phyloP scores from a whole-genome alignment of 1,140 invertebrate species.

The Drosophila repleta region DNA sequence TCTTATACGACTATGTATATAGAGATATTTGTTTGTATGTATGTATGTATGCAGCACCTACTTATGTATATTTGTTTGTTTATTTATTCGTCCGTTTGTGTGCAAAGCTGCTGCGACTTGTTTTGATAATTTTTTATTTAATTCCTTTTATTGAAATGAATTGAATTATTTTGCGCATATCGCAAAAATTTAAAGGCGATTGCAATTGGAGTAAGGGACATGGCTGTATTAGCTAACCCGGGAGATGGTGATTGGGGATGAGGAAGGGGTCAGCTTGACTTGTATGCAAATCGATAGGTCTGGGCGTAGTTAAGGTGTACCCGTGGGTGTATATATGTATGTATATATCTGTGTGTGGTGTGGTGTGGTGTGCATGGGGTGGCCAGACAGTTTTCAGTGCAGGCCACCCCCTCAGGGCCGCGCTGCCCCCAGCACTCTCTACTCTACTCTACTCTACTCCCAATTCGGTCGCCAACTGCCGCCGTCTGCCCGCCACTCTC shows the following conservation, averaged over 20 bases:
- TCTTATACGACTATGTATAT: slow-evolving; percentile 59
- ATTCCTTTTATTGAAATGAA: slow-evolving; percentile 59
- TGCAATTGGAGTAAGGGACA: slow-evolving; percentile 11
- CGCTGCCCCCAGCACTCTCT: slow-evolving; percentile 6
- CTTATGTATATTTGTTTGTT: slow-evolving; percentile 57
- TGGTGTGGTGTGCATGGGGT: slow-evolving; percentile 44
- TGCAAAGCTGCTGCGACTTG: slow-evolving; percentile 77
- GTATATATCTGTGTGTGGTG: slow-evolving; percentile 9
- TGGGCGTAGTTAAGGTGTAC: slow-evolving; percentile 38
- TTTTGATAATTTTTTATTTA: slow-evolving; percentile 61
- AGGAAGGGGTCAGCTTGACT: slow-evolving; percentile 42
- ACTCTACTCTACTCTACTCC: slow-evolving; percentile 20
- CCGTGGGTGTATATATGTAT: slow-evolving; percentile 6
- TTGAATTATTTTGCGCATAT: slow-evolving; percentile 49
- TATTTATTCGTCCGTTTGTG: slow-evolving; percentile 56
- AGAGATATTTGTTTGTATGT: neutral
- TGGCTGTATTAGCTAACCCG: neutral
- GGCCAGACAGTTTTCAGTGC: slow-evolving; percentile 60
- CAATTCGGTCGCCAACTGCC: slow-evolving; percentile 47
- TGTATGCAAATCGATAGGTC: slow-evolving; percentile 64
- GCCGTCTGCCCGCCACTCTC: slow-evolving; percentile 49
- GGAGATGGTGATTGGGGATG: neutral
- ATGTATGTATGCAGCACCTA: slow-evolving; percentile 25
- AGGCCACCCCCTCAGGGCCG: neutral
- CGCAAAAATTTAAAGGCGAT: slow-evolving; percentile 31